Evolutionary conservation across 2,797 vertebrate genomes (phyloP).

Genomic region (Takifugu ocellatus): DNA sequence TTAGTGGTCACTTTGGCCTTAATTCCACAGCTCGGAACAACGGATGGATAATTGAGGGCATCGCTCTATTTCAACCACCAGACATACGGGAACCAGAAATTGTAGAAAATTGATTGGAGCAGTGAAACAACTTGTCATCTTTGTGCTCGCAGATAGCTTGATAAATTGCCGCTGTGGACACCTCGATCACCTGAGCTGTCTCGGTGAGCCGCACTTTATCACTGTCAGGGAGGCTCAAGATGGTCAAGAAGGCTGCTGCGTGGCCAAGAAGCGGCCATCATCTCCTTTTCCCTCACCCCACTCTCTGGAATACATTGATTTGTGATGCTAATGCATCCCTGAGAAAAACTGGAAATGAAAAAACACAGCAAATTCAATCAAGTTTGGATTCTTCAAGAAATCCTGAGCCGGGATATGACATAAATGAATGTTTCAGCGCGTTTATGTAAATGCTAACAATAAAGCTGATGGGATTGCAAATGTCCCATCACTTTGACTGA

Average conservation of each 20-base stretch:
- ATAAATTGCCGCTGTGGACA: constrained; percentile 76
- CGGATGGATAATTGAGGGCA: constrained; percentile 27
- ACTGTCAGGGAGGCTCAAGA: constrained; percentile 74
- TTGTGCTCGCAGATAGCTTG: constrained; percentile 65
- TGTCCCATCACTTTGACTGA: constrained; percentile 4
- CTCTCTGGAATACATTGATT: constrained; percentile 37
- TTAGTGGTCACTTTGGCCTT: constrained; percentile 10
- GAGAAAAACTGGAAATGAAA: not conserved
- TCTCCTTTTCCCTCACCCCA: constrained; percentile 15
- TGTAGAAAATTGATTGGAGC: constrained; percentile 62
- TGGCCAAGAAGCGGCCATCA: constrained; percentile 40
- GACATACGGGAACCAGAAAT: constrained; percentile 47
- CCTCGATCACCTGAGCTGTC: constrained; percentile 75
- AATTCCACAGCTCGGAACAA: constrained; percentile 14
- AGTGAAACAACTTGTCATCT: constrained; percentile 74
- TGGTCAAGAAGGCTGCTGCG: constrained; percentile 62
- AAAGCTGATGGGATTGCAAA: not conserved
- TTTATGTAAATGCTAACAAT: not conserved
- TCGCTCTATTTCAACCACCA: constrained; percentile 43
- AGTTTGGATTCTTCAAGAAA: too few relatives aligned
- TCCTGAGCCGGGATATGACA: too few relatives aligned
- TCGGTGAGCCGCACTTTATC: constrained; percentile 75
- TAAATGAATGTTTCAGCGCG: too few relatives aligned
- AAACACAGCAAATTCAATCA: not conserved
- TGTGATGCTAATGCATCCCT: constrained; percentile 43